phyloP scores from a whole-genome alignment of 2,113 vertebrate species.

The Amblyornis subalaris region DNA sequence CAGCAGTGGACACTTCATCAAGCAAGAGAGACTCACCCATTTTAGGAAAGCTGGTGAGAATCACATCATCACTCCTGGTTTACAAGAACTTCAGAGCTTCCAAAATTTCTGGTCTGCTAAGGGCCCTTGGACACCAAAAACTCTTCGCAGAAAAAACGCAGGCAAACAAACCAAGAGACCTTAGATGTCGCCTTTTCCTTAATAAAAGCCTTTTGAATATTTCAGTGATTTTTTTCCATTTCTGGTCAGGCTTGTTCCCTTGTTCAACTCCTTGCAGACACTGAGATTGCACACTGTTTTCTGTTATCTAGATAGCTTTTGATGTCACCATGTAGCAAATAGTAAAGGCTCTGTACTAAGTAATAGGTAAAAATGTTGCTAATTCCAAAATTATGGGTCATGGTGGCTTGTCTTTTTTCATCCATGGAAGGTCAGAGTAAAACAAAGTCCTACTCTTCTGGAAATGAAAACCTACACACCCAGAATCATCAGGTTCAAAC shows the following conservation, averaged over 20 bases:
- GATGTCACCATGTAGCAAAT: neutral
- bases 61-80: neutral
- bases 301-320: neutral
- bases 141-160: neutral
- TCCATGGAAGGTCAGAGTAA: neutral
- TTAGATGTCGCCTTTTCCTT: neutral
- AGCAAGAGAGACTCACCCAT: constrained; percentile 46
- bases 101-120: neutral
- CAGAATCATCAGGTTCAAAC: neutral
- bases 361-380: neutral
- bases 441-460: neutral
- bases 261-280: neutral
- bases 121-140: neutral
- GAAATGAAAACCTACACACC: neutral
- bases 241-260: neutral
- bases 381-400: neutral
- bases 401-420: neutral
- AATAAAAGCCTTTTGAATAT: neutral
- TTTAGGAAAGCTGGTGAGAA: constrained; percentile 70
- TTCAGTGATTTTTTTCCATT: neutral
- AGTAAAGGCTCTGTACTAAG: neutral
- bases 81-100: neutral
- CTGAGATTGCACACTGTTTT: neutral
- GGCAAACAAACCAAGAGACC: fast-evolving
- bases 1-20: neutral